phyloP scores from a whole-genome alignment of 2,797 vertebrate genomes.

The Poeciliopsis presidionis region DNA sequence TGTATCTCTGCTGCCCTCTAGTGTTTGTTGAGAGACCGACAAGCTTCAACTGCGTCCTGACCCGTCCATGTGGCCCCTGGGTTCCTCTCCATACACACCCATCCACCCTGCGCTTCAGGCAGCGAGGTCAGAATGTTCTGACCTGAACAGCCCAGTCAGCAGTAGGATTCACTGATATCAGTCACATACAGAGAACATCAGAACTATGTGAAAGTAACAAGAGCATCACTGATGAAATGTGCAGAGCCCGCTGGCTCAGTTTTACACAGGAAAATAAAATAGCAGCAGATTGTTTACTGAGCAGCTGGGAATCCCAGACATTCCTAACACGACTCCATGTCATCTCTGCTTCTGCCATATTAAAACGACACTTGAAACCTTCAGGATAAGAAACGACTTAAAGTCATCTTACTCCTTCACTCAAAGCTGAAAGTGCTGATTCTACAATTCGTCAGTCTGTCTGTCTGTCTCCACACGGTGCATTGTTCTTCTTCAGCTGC shows the following conservation, averaged over 20 bases:
- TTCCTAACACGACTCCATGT: not conserved
- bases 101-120: not conserved
- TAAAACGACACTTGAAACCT: not conserved
- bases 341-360: not conserved
- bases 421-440: not conserved
- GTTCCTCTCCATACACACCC: too few species aligned
- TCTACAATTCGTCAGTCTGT: not conserved
- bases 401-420: not conserved
- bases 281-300: not conserved
- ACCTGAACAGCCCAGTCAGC: not conserved
- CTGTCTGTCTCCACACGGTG: not conserved
- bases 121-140: not conserved
- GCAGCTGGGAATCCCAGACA: not conserved
- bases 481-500: not conserved
- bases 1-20: not conserved
- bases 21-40: not conserved
- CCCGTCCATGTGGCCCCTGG: too few species aligned
- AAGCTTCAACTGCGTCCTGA: not conserved
- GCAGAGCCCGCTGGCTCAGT: not conserved
- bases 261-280: not conserved
- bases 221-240: slow-evolving; percentile 18
- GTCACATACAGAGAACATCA: slow-evolving; percentile 29
- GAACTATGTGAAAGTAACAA: slow-evolving; percentile 49
- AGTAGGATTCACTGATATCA: slow-evolving; percentile 57
- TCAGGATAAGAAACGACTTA: not conserved